Evolutionary conservation across 2,797 vertebrate genomes (phyloP), one percentile per base, ranked within the genome.

Genomic region (Paramormyrops hopkinsi): DNA sequence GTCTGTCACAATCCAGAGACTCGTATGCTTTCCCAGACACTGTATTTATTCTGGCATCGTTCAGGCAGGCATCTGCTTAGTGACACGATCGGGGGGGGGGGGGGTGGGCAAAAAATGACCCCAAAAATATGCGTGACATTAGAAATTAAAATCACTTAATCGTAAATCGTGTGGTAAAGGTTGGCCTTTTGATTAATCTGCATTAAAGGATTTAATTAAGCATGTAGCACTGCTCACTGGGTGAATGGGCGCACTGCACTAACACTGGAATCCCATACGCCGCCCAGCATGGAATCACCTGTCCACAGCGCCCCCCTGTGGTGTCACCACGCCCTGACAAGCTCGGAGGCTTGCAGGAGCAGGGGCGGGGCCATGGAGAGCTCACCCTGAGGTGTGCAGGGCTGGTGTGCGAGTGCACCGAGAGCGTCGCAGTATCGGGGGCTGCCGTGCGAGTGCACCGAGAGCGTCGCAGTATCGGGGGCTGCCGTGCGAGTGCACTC

Each of bases 401-500:
- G 59, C 59, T 62, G 8, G n/a, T 25, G 29, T 73, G 29, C 11
- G 0, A 4, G 29, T 69, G 25, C 22, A 29, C 29, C 9, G 25
- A 65, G 62, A 12, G 25, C 19, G 5, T 5, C 19, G 25, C 3
- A 17, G 14, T 53, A n/a, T 5, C 33, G 11, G 46, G 65, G 88
- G 69, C 29, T 29, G 29, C 0, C 29, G 29, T 29, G 22, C 6
- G 1, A 11, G 11, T 2, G 37, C 90, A 96, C 98, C n/a, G n/a
- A 65, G 62, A 12, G 25, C 6, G 6, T 5, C 19, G 25, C 3
- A 9, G 14, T 54, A n/a, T 5, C 33, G 11, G 48, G 65, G 88
- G 73, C 44, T n/a, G 25, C 6, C 48, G 9, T 25, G 37, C 6
- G 1, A 11, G 11, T 2, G 37, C 90, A 96, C 98, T 79, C 94